phyloP scores from a whole-genome alignment of 2,113 vertebrate species.

The Hippolais icterina region DNA sequence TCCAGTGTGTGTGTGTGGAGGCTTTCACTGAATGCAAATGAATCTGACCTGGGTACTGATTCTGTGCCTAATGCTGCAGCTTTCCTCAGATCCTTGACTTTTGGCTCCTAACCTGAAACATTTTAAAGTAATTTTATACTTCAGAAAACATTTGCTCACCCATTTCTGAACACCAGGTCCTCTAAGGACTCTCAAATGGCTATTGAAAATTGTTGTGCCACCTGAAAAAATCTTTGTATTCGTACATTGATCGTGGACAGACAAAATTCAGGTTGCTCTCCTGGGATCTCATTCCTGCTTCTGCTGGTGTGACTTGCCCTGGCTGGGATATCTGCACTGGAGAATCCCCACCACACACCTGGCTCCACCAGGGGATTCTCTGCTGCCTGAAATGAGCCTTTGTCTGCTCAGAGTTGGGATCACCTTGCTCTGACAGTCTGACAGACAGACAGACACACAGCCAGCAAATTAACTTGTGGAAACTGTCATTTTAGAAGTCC shows the following conservation, averaged over 20 bases:
- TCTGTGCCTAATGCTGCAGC: not conserved
- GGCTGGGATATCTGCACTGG: not conserved
- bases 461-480: not conserved
- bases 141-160: not conserved
- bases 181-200: not conserved
- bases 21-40: not conserved
- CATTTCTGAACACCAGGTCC: not conserved
- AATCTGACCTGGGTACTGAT: not conserved
- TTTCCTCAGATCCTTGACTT: not conserved
- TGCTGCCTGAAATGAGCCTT: not conserved
- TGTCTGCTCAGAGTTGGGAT: not conserved
- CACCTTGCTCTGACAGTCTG: not conserved
- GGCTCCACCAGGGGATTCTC: not conserved
- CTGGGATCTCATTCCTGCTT: not conserved
- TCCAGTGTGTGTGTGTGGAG: not conserved
- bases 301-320: not conserved
- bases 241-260: not conserved
- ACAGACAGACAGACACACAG: not conserved
- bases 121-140: not conserved
- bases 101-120: not conserved
- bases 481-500: rapidly evolving
- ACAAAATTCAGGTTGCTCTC: not conserved
- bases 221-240: not conserved
- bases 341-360: not conserved
- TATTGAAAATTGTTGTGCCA: not conserved